Conservation (phyloP, 2,888 invertebrate genomes). For the Incurvaria masculella region DNA sequence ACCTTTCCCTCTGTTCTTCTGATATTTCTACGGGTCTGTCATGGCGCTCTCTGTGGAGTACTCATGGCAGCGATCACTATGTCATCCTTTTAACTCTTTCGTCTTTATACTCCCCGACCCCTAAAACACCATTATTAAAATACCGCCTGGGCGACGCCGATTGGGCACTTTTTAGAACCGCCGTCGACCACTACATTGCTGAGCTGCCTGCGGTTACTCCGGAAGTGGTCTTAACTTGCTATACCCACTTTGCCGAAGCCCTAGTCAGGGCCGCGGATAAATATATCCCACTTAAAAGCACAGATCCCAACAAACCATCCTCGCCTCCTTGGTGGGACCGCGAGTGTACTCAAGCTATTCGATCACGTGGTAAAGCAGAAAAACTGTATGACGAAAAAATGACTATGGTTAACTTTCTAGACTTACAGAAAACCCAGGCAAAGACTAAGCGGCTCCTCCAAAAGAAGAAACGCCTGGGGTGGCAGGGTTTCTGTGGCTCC, state of each 20-base stretch:
- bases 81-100: not conserved
- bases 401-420: not conserved
- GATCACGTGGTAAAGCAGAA: not conserved
- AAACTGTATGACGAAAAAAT: not conserved
- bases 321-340: not conserved
- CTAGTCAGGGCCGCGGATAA: not conserved
- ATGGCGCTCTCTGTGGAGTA: not conserved
- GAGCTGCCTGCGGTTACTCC: not conserved
- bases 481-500: not conserved
- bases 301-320: not conserved
- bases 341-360: not conserved
- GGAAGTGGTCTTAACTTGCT: not conserved
- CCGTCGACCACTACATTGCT: not conserved
- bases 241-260: not conserved
- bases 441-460: not conserved
- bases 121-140: not conserved
- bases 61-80: conserved; percentile 1
- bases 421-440: not conserved
- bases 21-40: not conserved
- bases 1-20: conserved; percentile 1
- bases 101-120: too few relatives aligned
- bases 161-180: not conserved
- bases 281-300: not conserved
- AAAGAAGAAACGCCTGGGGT: not conserved
- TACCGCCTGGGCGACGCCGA: not conserved